Evolutionary conservation across 2,797 vertebrate genomes (phyloP).

Genomic region (Tolypeutes matacus): DNA sequence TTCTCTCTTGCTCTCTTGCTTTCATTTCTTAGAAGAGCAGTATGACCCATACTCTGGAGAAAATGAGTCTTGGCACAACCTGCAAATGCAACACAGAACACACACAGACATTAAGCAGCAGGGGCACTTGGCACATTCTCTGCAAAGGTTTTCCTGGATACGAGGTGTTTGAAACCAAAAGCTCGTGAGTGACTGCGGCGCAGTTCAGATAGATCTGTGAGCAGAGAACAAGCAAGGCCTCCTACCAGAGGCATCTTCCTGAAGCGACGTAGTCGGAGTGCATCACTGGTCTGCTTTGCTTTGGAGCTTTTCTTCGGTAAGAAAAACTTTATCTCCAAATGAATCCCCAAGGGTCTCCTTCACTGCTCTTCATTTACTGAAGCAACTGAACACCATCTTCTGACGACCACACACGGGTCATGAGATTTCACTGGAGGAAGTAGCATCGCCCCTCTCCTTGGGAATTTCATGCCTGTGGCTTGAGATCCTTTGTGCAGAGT

Average conservation of each 20-base stretch:
- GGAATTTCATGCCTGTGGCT: not conserved
- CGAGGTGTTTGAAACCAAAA: slow-evolving; percentile 34
- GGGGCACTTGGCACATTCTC: not conserved
- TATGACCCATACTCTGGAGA: not conserved
- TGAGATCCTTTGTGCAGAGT: not conserved
- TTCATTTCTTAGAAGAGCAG: slow-evolving; percentile 39
- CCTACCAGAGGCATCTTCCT: not conserved
- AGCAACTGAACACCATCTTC: not conserved
- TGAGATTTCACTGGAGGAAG: not conserved
- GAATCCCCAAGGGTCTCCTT: not conserved
- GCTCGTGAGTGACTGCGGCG: not conserved
- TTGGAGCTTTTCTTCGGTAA: not conserved
- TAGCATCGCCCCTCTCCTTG: not conserved
- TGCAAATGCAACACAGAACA: not conserved
- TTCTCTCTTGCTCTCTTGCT: not conserved
- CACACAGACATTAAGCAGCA: not conserved
- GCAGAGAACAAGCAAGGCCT: not conserved
- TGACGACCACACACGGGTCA: not conserved
- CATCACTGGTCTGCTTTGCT: fast-evolving
- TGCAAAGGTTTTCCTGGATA: not conserved
- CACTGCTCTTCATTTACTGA: not conserved
- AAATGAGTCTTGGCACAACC: not conserved
- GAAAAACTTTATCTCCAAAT: not conserved
- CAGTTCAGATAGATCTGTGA: not conserved
- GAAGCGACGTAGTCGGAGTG: not conserved